phyloP scores from a whole-genome alignment of 2,113 vertebrate species.

The Sprattus sprattus region DNA sequence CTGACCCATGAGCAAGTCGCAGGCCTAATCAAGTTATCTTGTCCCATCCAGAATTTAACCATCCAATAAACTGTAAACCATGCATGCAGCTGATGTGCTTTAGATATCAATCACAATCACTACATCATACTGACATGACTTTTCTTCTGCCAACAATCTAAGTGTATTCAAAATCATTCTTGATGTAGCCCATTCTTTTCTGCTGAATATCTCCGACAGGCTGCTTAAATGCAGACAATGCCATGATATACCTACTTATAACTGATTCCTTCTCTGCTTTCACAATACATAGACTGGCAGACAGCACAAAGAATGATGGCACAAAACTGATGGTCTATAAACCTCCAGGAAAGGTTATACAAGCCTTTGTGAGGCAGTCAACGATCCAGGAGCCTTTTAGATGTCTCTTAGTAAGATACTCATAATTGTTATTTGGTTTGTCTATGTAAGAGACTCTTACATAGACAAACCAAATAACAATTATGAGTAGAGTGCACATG shows the following conservation, averaged over 20 bases:
- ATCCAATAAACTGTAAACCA: background rate
- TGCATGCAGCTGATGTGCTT: background rate
- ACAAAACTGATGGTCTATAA: background rate
- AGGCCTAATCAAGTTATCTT: background rate
- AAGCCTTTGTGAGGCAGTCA: background rate
- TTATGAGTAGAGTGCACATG: background rate
- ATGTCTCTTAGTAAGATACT: too few relatives aligned
- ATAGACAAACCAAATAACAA: background rate
- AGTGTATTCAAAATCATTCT: background rate
- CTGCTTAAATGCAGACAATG: background rate
- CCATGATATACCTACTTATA: background rate
- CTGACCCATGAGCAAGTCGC: background rate
- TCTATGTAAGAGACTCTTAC: too few relatives aligned
- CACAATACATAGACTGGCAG: background rate
- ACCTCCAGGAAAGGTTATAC: background rate
- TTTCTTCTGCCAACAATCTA: background rate
- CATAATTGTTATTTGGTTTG: too few relatives aligned
- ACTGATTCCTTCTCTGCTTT: background rate
- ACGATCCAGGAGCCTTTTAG: background rate
- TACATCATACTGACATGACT: background rate
- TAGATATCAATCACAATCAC: too few relatives aligned
- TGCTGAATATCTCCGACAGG: background rate
- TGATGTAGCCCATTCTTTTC: background rate
- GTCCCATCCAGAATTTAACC: background rate
- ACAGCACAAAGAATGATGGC: background rate